Conservation (phyloP, 2,888 invertebrate genomes). For the Tenthredo amoena region DNA sequence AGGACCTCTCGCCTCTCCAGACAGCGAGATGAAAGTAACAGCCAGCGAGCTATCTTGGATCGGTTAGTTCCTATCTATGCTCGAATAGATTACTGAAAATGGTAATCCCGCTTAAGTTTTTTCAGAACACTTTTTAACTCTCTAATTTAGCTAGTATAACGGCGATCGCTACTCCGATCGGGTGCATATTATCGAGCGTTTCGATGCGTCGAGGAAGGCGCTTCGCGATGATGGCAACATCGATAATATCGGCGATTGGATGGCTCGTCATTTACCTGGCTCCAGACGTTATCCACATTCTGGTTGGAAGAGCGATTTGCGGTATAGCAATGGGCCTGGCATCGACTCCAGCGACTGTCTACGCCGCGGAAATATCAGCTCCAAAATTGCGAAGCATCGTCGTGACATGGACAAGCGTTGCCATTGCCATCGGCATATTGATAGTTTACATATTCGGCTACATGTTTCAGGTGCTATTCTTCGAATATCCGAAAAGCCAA, state of each 20-base stretch:
- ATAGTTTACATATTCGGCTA: conserved; percentile 80
- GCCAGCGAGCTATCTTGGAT: conserved; percentile 80
- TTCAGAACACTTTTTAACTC: background rate
- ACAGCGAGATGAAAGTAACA: conserved; percentile 72
- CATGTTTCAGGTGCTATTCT: conserved; percentile 76
- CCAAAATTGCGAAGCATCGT: conserved; percentile 79
- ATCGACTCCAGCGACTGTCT: conserved; percentile 80
- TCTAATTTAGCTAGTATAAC: conserved; percentile 80
- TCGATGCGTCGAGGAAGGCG: conserved; percentile 80
- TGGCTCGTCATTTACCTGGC: conserved; percentile 80
- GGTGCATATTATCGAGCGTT: conserved; percentile 79
- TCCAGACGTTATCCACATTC: conserved; percentile 73
- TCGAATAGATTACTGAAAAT: background rate
- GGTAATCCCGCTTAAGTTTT: background rate
- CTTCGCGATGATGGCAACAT: conserved; percentile 78
- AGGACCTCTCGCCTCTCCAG: conserved; percentile 74
- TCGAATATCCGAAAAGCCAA: background rate
- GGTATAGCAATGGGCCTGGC: conserved; percentile 80
- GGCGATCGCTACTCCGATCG: conserved; percentile 80
- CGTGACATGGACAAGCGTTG: conserved; percentile 80
- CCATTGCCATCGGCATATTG: conserved; percentile 80
- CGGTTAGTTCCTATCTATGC: conserved; percentile 74
- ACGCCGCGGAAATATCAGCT: conserved; percentile 80
- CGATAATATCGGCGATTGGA: conserved; percentile 78
- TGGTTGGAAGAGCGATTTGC: conserved; percentile 78